Evolutionary conservation across 2,888 invertebrate genomes (phyloP).

Genomic region (Eledona agricola): DNA sequence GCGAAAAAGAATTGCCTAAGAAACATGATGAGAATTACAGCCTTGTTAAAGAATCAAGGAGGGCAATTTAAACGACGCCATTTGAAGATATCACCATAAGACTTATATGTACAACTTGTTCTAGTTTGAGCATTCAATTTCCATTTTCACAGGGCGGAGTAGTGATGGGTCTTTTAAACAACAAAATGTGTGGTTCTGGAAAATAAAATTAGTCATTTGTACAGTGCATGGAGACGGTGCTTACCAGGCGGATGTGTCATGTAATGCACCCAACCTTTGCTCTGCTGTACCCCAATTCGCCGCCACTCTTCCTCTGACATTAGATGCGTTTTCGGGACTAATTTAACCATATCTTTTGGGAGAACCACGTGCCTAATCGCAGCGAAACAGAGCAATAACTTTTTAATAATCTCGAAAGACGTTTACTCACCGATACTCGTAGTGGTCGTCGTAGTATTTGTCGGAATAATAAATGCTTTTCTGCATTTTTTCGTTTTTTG

Average conservation of each 20-base stretch:
- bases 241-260: constrained; percentile 95
- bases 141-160: constrained; percentile 58
- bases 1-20: too few relatives aligned
- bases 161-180: constrained; percentile 81
- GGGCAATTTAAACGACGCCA: too few relatives aligned
- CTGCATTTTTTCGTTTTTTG: constrained; percentile 54
- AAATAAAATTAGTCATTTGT: constrained; percentile 49
- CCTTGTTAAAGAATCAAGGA: too few relatives aligned
- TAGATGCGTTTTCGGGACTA: constrained; percentile 90
- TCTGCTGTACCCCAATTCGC: constrained; percentile 93
- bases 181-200: constrained; percentile 89
- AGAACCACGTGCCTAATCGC: constrained; percentile 87
- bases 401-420: constrained; percentile 7
- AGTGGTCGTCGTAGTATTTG: constrained; percentile 90
- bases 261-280: constrained; percentile 96
- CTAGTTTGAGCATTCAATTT: constrained; percentile 2
- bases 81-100: too few relatives aligned
- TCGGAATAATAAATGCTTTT: constrained; percentile 92
- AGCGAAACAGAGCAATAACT: constrained; percentile 2
- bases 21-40: too few relatives aligned
- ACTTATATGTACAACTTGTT: not conserved
- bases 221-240: constrained; percentile 29
- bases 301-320: constrained; percentile 97
- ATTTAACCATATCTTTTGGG: constrained; percentile 89
- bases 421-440: constrained; percentile 85